Evolutionary conservation across 2,113 vertebrate genomes (phyloP).

Genomic region (Strigops habroptila): DNA sequence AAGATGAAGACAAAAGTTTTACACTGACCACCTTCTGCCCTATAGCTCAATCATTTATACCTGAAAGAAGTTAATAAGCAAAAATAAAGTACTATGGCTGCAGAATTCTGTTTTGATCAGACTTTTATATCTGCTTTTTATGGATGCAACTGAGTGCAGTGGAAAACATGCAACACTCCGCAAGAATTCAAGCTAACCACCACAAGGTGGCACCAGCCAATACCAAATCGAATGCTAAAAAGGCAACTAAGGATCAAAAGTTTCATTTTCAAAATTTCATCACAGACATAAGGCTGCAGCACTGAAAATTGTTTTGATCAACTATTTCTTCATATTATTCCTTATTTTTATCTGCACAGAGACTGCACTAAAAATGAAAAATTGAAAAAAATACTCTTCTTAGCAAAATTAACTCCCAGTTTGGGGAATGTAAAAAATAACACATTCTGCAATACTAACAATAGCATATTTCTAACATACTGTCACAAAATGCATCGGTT

Average conservation of each 20-base stretch:
- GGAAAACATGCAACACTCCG: neutral
- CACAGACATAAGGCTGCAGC: neutral
- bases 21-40: neutral
- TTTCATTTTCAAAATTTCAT: neutral
- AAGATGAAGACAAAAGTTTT: neutral
- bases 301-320: neutral
- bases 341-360: neutral
- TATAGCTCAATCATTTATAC: neutral
- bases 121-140: neutral
- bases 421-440: neutral
- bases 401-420: neutral
- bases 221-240: constrained; percentile 19
- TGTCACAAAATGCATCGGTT: neutral
- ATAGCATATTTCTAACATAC: neutral
- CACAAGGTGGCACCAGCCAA: constrained; percentile 71
- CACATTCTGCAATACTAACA: neutral
- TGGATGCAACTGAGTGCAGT: neutral
- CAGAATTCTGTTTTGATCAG: neutral
- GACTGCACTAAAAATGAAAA: neutral
- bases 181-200: neutral
- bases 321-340: neutral
- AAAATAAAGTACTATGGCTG: neutral
- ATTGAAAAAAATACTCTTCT: neutral
- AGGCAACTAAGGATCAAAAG: neutral
- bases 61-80: neutral